Evolutionary conservation across 2,113 vertebrate genomes (phyloP).

Genomic region (Anhinga rufa): DNA sequence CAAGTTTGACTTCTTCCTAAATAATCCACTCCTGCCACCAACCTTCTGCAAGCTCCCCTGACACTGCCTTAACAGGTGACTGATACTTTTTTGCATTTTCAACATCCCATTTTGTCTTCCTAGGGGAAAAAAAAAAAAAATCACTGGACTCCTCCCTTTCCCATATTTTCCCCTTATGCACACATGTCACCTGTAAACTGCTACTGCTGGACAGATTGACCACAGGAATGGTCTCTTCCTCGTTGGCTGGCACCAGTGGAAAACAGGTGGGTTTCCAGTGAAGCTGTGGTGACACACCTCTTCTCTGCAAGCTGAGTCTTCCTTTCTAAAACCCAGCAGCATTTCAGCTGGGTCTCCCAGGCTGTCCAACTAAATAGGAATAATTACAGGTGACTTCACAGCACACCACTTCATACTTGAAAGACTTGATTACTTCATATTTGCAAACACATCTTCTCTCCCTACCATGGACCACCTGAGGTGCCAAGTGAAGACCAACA

Average conservation of each 20-base stretch:
- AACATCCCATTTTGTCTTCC: neutral
- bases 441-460: neutral
- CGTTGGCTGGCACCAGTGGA: fast-evolving
- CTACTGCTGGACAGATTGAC: neutral
- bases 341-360: neutral
- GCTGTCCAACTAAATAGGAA: neutral
- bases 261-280: neutral
- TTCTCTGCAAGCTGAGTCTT: neutral
- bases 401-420: neutral
- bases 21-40: neutral
- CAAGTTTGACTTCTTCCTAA: neutral
- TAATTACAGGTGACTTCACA: neutral
- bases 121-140: neutral
- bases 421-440: neutral
- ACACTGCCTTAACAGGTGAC: neutral
- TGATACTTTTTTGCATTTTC: neutral
- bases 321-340: fast-evolving
- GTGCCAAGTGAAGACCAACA: neutral
- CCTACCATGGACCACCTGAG: neutral
- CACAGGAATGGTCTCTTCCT: neutral
- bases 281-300: neutral
- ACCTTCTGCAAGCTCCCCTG: neutral
- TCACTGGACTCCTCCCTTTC: neutral
- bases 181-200: fast-evolving
- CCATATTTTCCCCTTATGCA: fast-evolving